Evolutionary conservation across 2,797 vertebrate genomes (phyloP).

Genomic region (Mormyrus hasselquistii): DNA sequence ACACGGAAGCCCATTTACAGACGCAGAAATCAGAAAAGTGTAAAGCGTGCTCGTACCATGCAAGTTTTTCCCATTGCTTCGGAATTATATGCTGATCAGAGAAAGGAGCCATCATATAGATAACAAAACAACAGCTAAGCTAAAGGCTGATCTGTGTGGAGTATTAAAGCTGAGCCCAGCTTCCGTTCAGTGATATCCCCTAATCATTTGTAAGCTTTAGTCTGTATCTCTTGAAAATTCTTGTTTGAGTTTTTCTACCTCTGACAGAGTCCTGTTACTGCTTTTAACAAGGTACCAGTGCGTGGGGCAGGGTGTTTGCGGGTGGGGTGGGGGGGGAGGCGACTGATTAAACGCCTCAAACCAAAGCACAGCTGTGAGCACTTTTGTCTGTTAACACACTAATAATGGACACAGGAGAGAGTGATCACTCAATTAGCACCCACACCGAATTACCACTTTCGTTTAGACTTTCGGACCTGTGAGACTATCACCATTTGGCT

Average conservation of each 20-base stretch:
- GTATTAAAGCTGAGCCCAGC: not conserved
- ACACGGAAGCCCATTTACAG: not conserved
- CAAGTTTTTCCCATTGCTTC: not conserved
- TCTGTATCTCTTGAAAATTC: not conserved
- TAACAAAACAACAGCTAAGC: not conserved
- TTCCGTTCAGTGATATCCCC: not conserved
- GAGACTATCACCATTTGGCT: not conserved
- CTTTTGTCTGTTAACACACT: slow-evolving; percentile 63
- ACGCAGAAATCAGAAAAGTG: not conserved
- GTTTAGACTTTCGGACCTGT: not conserved
- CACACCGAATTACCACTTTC: not conserved
- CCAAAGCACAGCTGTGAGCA: slow-evolving; percentile 59
- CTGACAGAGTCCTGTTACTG: not conserved
- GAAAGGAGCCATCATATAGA: not conserved
- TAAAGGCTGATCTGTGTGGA: not conserved
- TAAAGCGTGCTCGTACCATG: not conserved
- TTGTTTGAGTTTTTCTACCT: too few species aligned
- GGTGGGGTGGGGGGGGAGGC: not conserved
- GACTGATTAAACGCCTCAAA: slow-evolving; percentile 52
- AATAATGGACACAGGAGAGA: slow-evolving; percentile 52
- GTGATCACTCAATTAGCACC: slow-evolving; percentile 33
- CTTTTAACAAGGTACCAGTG: not conserved
- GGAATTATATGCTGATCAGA: not conserved
- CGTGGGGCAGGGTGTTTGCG: not conserved
- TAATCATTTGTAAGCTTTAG: not conserved